Base-by-base conservation (phyloP, 2,113 vertebrate species). In the Spilogale gracilis region DNA sequence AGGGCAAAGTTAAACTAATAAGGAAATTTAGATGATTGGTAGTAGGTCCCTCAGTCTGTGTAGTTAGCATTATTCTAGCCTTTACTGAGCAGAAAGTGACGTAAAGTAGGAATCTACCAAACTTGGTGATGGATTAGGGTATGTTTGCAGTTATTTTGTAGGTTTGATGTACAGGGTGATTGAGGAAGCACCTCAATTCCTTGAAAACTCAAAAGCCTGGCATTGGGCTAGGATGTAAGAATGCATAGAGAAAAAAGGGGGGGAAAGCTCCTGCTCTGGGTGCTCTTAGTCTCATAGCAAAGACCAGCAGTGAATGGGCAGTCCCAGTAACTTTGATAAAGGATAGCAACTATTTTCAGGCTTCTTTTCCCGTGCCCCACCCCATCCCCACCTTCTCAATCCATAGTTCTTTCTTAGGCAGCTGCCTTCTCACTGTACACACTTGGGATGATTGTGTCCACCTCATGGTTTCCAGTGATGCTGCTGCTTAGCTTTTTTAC, bases 21-120 rank as follows among this genome's bases (percentile, higher is more conserved):
- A 71, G 4, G 54, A 58, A 88, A 87, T 61, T 78, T 79, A 93
- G 73, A 85, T 60, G 63, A 78, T 60, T 79, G 11, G 20, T 50
- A 83, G 8, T 60, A 76, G 18, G 63, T 91, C 17, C 60, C 38
- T 84, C 38, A 78, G 80, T 48, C 79, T 84, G 8, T 67, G 58
- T 56, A 73, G 61, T 94, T 94, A 90, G 50, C 25, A 61, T 48
- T 82, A 78, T 71, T 83, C 27, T 88, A 80, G 78, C 54, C n/a
- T 87, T 82, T 67, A 13, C 8, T 79, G 54, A 89, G 63, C 87
- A 94, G 45, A 67, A 43, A 23, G 45, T 73, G 48, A 63, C 32
- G 23, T 79, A 25, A 95, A 88, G 20, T 32, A 71, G 83, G 32
- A 93, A 78, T 52, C 60, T 82, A 78, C 48, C 69, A 63, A 56